Evolutionary conservation across 30 jellyfish, hydroid and myxozoan species (phyloP).

Genomic region (Aurelia aurita complex sp. Pacific): DNA sequence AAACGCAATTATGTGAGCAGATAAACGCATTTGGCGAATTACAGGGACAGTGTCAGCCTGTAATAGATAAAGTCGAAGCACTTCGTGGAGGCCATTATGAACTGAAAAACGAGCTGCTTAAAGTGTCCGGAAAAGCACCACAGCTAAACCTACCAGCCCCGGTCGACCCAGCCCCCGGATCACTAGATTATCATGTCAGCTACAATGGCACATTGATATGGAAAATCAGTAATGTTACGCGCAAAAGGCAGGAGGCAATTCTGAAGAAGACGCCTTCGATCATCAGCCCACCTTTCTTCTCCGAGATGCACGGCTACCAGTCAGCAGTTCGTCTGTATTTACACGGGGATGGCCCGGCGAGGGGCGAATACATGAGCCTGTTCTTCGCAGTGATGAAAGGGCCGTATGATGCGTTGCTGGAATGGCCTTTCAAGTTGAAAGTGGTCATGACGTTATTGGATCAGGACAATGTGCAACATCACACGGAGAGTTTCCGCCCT

Average conservation of each 20-base stretch:
- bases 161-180: constrained; percentile 20
- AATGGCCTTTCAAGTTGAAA: constrained; percentile 39
- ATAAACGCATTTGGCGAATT: neutral
- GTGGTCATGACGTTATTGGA: constrained; percentile 28
- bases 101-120: constrained; percentile 8
- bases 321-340: constrained; percentile 12
- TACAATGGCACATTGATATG: constrained; percentile 49
- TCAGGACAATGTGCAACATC: constrained; percentile 36
- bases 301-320: constrained; percentile 13
- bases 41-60: neutral
- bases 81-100: constrained; percentile 28
- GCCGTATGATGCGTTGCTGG: constrained; percentile 40
- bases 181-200: constrained; percentile 12
- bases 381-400: constrained; percentile 59
- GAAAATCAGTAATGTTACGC: constrained; percentile 22
- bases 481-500: constrained; percentile 32
- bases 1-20: constrained; percentile 33
- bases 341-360: constrained; percentile 55
- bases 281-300: constrained; percentile 50
- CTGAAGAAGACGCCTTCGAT: constrained; percentile 28
- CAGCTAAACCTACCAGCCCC: constrained; percentile 22
- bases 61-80: constrained; percentile 27
- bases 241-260: constrained; percentile 48
- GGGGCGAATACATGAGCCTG: constrained; percentile 29
- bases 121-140: constrained; percentile 2